These are phyloP conservation scores for Ammodytes marinus DNA, from an alignment of 2,113 vertebrate species.

Conservation along the genomic window DNA sequence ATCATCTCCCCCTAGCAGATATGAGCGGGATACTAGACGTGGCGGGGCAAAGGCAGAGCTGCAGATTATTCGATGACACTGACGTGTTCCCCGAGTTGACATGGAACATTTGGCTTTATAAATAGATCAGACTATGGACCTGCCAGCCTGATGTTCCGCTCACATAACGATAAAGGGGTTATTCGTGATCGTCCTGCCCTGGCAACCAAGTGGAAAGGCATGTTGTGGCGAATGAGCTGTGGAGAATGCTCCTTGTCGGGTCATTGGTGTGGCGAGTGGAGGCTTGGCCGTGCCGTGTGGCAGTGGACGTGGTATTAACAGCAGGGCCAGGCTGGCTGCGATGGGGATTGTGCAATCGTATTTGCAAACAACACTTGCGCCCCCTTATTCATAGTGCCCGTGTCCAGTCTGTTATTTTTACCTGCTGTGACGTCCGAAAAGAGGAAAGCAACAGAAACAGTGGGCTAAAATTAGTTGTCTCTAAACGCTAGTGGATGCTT, in stretches of 20 bases:
- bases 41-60: conserved; percentile 52
- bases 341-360: conserved; percentile 85
- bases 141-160: conserved; percentile 78
- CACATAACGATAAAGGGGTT: conserved; percentile 84
- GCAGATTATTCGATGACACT: conserved; percentile 74
- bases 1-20: conserved; percentile 43
- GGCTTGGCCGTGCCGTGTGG: conserved; percentile 52
- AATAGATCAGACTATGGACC: conserved; percentile 82
- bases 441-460: conserved; percentile 87
- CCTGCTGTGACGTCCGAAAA: conserved; percentile 79
- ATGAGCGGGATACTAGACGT: conserved; percentile 29
- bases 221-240: conserved; percentile 75
- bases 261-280: conserved; percentile 65
- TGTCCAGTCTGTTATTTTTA: conserved; percentile 83
- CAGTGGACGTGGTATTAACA: conserved; percentile 74
- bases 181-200: conserved; percentile 83
- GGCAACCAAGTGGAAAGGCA: conserved; percentile 81
- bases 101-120: conserved; percentile 84
- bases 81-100: conserved; percentile 74
- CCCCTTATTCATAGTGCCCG: conserved; percentile 79
- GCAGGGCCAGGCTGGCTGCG: conserved; percentile 70
- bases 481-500: conserved; percentile 68
- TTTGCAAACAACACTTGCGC: conserved; percentile 87
- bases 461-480: conserved; percentile 82
- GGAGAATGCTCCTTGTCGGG: conserved; percentile 76